Evolutionary conservation across 2,888 invertebrate genomes (phyloP), one percentile per base, ranked within the genome.

Genomic region (Ptilodon capucinus): DNA sequence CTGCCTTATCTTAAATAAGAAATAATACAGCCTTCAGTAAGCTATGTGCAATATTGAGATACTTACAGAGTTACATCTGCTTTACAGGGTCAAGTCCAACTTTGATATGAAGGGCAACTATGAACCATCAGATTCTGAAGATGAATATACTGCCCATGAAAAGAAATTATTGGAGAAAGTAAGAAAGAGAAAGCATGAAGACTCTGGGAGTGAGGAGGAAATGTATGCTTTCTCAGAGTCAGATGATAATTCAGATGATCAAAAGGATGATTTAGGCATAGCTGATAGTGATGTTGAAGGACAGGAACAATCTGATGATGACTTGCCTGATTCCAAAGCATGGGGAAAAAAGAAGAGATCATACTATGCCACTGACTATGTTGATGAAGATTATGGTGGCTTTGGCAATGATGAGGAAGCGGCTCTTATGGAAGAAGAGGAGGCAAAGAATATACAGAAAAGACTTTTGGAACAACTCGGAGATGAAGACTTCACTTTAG

Each of bases 281-380:
- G 94, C 94, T 5, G 92, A 94, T 49, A 94, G 94, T 82, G 97
- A 97, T 81, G 93, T 97, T 8, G 97, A 97, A 77, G 95, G 94
- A 0, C 93, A 94, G 59, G 93, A 93, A 53, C 92, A 93, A 54
- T 91, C 92, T 19, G 93, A 94, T 68, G 93, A 94, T 76, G 93
- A 94, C 70, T 86, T 97, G 55, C 97, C 97, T 0, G 93, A 97
- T 79, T 92, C 94, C 2, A 95, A 95, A 83, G 97, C 97, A 16
- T 98, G 98, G 98, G 98, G 98, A 39, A 95, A 94, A 72, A 95
- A 94, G 60, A 95, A 95, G 67, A 92, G 91, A 49, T 92, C 93
- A 28, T 98, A 94, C 79, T 98, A 97, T 84, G 94, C 95, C 42
- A 96, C 97, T 0, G 97, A 98, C 87, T 97, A 96, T 83, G 94